Percentiles rank a stretch among this genome's conserved stretches.
Conservation (phyloP, 2,113 vertebrate species). For the Bubalus kerabau region DNA sequence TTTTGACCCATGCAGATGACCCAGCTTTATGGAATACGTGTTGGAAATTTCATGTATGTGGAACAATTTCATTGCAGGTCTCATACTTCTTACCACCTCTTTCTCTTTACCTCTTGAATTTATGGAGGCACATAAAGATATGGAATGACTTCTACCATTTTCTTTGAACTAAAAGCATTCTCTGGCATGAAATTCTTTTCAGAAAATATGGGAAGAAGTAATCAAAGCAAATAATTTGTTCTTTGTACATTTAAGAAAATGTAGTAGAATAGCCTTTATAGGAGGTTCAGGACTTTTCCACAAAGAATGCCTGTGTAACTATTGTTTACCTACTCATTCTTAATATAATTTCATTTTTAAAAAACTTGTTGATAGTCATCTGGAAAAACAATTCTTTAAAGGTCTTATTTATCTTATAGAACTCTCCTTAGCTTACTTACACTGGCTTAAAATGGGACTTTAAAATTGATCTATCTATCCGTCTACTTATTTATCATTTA, state of each 20-base stretch:
- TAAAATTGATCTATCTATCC: neutral
- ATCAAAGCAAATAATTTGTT: neutral
- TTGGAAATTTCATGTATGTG: neutral
- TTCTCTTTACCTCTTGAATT: neutral
- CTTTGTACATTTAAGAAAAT: neutral
- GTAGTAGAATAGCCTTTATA: neutral
- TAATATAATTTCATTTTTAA: neutral
- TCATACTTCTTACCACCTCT: neutral
- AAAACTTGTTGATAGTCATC: neutral
- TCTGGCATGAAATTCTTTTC: neutral
- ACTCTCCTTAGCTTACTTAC: neutral
- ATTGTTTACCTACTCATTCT: neutral
- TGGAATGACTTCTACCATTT: neutral
- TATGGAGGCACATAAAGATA: neutral
- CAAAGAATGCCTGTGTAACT: neutral
- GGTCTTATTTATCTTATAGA: neutral
- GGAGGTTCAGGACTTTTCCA: neutral
- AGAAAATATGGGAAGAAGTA: neutral
- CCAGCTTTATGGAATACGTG: neutral
- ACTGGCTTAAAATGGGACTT: neutral
- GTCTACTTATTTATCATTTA: neutral
- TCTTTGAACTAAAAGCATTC: neutral
- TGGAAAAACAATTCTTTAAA: neutral
- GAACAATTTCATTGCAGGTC: neutral
- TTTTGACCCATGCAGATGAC: neutral